A percentile compares a stretch with the other conserved stretches of the same genome.
These are phyloP conservation scores for Pampus argenteus DNA, from an alignment of 2,797 vertebrate genomes.

Conservation along the genomic window DNA sequence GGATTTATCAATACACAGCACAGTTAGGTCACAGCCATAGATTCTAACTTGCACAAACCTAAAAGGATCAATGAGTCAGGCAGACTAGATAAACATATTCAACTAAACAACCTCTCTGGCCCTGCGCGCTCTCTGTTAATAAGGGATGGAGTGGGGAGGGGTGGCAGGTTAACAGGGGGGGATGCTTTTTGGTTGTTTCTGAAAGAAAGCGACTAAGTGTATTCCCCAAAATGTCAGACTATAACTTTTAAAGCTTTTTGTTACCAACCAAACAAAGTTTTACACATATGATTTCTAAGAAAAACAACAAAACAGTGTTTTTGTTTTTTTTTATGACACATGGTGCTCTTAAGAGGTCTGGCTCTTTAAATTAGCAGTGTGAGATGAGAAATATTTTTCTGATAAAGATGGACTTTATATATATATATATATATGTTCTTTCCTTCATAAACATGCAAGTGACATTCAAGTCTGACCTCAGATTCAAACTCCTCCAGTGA, in stretches of 20 bases:
- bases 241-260: conserved; percentile 4
- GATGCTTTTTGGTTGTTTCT: too few relatives aligned
- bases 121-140: too few relatives aligned
- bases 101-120: too few relatives aligned
- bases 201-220: background rate
- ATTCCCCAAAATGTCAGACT: background rate
- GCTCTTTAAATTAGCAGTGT: conserved; percentile 3
- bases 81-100: too few relatives aligned
- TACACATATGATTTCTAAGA: background rate
- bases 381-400: conserved; percentile 6
- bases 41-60: too few relatives aligned
- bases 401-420: background rate
- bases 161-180: too few relatives aligned
- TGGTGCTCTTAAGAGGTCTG: background rate
- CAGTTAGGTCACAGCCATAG: too few relatives aligned
- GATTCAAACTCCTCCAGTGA: conserved; percentile 30
- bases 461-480: conserved; percentile 51
- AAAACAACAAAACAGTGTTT: background rate
- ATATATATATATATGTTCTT: conserved; percentile 32
- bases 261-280: background rate
- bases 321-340: background rate
- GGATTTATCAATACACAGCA: too few relatives aligned
- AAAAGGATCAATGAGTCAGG: too few relatives aligned
- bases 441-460: conserved; percentile 37
- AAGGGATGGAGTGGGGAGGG: too few relatives aligned